Conservation (phyloP, 2,888 invertebrate genomes). For the Drosophila atripex region DNA sequence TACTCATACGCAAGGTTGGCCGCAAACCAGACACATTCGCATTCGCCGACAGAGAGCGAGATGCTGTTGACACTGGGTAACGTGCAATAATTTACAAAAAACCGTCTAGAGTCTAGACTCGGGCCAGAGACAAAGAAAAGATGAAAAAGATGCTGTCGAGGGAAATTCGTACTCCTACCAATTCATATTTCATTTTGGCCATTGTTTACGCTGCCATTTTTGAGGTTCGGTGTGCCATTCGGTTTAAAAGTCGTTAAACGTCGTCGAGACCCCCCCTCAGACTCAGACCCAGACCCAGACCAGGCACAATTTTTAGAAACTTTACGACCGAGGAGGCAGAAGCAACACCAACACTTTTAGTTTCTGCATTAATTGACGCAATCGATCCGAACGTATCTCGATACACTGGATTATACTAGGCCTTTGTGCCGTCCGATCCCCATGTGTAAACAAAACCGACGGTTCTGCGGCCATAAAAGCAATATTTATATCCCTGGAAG, state of each 20-base stretch:
- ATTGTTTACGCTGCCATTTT: conserved; percentile 36
- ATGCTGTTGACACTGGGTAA: conserved; percentile 28
- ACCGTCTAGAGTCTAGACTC: conserved; percentile 52
- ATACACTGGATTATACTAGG: conserved; percentile 50
- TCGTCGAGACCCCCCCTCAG: too few species aligned
- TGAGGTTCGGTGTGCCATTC: conserved; percentile 48
- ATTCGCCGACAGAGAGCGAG: conserved; percentile 4
- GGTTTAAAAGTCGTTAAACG: conserved; percentile 66
- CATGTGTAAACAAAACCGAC: conserved; percentile 43
- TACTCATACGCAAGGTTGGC: conserved; percentile 76
- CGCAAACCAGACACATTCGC: conserved; percentile 52
- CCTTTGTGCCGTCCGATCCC: conserved; percentile 41
- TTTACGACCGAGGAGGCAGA: conserved; percentile 56
- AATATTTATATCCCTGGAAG: conserved; percentile 45
- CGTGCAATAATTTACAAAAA: conserved; percentile 46
- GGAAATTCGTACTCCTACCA: conserved; percentile 20
- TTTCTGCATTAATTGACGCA: conserved; percentile 74
- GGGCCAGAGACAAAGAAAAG: conserved; percentile 33
- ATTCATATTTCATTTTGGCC: conserved; percentile 27
- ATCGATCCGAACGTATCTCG: conserved; percentile 62
- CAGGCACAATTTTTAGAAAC: conserved; percentile 39
- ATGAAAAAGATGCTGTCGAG: conserved; percentile 22
- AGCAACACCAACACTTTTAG: conserved; percentile 37
- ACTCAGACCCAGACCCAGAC: background rate
- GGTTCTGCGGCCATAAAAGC: conserved; percentile 36